These are phyloP conservation scores for Ochotona princeps DNA, from an alignment of 2,113 vertebrate genomes.

Conservation along the genomic window DNA sequence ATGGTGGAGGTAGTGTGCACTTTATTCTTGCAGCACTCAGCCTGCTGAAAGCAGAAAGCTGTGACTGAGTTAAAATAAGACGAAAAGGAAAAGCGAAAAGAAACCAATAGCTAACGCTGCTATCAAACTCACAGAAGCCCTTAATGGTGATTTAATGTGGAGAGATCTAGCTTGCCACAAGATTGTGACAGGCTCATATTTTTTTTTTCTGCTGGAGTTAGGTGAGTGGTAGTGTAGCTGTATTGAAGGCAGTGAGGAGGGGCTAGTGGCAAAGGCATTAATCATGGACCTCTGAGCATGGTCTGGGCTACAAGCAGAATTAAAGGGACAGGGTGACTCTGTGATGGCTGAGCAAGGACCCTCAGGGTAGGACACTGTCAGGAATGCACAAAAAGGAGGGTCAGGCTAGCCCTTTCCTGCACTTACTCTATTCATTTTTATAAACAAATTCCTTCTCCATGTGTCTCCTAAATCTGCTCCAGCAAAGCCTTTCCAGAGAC, in stretches of 20 bases:
- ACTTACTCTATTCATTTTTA: constrained; percentile 38
- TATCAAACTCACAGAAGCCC: constrained; percentile 70
- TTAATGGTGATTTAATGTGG: constrained; percentile 82
- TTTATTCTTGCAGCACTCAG: background rate
- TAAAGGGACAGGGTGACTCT: constrained; percentile 59
- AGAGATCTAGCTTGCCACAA: constrained; percentile 76
- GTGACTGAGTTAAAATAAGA: constrained; percentile 73
- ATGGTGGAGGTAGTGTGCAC: background rate
- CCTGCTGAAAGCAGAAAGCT: constrained; percentile 43
- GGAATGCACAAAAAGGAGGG: background rate
- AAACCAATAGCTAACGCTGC: background rate
- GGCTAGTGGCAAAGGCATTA: background rate
- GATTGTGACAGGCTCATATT: constrained; percentile 75
- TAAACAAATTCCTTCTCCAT: background rate
- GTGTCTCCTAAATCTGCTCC: background rate
- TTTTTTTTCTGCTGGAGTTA: constrained; percentile 76
- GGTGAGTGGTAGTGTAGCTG: constrained; percentile 54
- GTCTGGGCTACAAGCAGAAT: constrained; percentile 63
- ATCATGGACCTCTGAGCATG: constrained; percentile 63
- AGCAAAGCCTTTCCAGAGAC: background rate
- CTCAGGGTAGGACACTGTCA: background rate
- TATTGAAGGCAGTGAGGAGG: background rate
- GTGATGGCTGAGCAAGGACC: background rate
- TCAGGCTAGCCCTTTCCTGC: background rate
- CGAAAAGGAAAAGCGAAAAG: background rate